Percentiles rank a stretch among this genome's conserved stretches.
phyloP scores from a whole-genome alignment of 53 echinoderm and acorn worm genomes.

The Mesocentrotus franciscanus region DNA sequence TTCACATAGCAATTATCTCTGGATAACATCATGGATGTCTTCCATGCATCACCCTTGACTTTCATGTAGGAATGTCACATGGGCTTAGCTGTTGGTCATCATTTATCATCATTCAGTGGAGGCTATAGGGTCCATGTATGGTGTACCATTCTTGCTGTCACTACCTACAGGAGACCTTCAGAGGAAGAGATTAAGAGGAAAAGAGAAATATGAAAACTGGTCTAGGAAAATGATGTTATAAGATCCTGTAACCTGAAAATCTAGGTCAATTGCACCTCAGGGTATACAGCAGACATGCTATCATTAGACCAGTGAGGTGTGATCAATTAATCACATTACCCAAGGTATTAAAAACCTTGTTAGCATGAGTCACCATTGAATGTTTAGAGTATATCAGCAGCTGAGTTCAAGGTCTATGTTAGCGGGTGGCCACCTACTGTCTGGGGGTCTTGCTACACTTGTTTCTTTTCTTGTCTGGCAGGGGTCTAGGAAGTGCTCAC shows the following conservation, averaged over 20 bases:
- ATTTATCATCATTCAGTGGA: no score
- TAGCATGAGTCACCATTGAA: not conserved
- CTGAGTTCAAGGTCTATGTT: conserved; percentile 34
- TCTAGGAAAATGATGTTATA: not conserved
- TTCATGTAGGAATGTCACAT: no score
- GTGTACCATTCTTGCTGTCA: no score
- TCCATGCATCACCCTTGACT: no score
- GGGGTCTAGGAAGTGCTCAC: not conserved
- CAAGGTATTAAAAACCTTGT: not conserved
- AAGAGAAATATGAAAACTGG: not conserved
- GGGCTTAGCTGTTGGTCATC: no score
- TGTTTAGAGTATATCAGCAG: not conserved
- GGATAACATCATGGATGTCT: no score
- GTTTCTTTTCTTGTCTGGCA: conserved; percentile 40
- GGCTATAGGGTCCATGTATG: no score
- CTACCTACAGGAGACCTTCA: no score
- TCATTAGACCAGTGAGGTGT: not conserved
- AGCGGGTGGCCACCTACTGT: conserved; percentile 27
- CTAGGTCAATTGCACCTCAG: not conserved
- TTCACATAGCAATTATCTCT: no score
- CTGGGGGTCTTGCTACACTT: conserved; percentile 20
- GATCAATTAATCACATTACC: conserved; percentile 44
- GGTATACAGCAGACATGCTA: not conserved
- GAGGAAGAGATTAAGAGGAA: not conserved
- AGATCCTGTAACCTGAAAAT: not conserved